Base-by-base conservation (phyloP, 2,797 vertebrate species). In the Enteromius argenteus region DNA sequence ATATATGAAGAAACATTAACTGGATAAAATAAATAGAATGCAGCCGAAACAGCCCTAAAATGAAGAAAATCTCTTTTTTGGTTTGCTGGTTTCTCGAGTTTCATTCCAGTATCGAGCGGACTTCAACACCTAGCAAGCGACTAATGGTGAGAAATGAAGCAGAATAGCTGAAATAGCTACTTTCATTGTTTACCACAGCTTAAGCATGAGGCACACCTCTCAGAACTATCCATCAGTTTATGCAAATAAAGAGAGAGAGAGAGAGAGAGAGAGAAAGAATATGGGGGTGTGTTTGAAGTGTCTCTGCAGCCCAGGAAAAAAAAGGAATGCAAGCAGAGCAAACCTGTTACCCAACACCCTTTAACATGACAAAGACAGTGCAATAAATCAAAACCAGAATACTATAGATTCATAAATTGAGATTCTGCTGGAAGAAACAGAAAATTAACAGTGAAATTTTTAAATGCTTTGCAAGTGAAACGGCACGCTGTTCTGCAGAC, bases 161-260 rank as follows among this genome's bases (percentile, higher is more conserved):
- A 71, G n/a, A 80, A 83, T 83, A 73, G 23, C 60, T 51, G 51
- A 87, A 89, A 87, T 82, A 86, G 81, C 64, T 87, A 56, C 78
- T 77, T 82, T 32, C 37, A 83, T 86, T 86, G 76, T 86, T 77
- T 73, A 44, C 15, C 37, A 30, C 69, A 72, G 10, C 6, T 64
- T 71, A 81, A 81, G 37, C 82, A 75, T 78, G 37, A 56, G 82
- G 46, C 88, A 89, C 88, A 85, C 88, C 88, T 82, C 58, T 58
- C 2, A 44, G 39, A 80, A 86, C 46, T 49, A 84, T 86, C 74
- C 44, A 75, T 51, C 23, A 56, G 71, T 11, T 49, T 27, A 49
- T 39, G 64, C 21, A 76, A 76, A 67, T 53, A 75, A 11, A 46
- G 19, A 67, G 13, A 4, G 46, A 49, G 46, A 46, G 19, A 67